Base-by-base conservation (phyloP, 64 coral and sea anemone species). In the Anthopleura sola region DNA sequence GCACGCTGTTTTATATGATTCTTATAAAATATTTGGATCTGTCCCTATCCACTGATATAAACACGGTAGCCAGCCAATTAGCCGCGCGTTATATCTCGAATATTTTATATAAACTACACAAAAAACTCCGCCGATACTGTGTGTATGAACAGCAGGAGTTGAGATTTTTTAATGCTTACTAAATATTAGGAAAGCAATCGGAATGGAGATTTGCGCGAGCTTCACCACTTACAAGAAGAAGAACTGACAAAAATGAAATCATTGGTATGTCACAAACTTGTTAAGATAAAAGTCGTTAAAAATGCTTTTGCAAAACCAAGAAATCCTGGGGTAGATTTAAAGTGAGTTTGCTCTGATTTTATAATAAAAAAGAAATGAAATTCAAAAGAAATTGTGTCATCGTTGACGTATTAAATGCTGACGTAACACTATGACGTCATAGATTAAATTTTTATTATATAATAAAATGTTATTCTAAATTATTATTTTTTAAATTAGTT, bases 231-330 rank as follows among this genome's bases (percentile, higher is more conserved):
- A 44, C 92, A 94, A 56, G 87, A 94, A 39, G 88, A 94, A 90
- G 92, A 94, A 83, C 85, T 94, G 32, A 68, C 33, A 57, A 94
- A 90, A 89, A 89, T 94, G 88, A 94, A 94, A 75, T 94, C 92
- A 28, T 39, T 94, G 92, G 92, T 94, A 94, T 64, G 88, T 89
- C 83, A 37, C 16, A 56, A 56, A 17, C 5, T 21, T 20, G 16
- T 56, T 14, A 56, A 56, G 18, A 56, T 44, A 44, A 56, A 56
- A 20, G 55, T 56, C 55, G 11, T 62, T 8, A 7, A 62, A 24
- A n/a, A 15, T 62, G 58, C 21, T 62, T 26, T 53, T 53, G 50
- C 50, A 20, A 62, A 62, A 62, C 16, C 3, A 56, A 23, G 5
- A 62, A 0, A 62, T 53, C 13, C 50, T 53, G 50, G 50, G 58